These are phyloP conservation scores for Megathymus violae DNA, from an alignment of 1,140 invertebrate genomes.

Conservation along the genomic window DNA sequence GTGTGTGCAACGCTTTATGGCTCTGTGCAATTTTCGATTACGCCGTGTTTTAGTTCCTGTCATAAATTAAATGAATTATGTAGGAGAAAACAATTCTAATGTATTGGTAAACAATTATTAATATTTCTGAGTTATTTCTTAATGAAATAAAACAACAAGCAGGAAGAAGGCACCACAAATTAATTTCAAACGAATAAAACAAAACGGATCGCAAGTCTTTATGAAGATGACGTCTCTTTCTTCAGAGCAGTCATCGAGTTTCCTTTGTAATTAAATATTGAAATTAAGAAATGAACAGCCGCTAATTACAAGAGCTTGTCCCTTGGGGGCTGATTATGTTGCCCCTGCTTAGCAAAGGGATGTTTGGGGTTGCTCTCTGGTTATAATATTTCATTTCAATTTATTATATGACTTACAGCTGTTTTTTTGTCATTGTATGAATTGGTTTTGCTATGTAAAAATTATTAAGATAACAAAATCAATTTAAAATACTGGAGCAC, in stretches of 20 bases:
- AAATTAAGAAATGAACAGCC: slow-evolving; percentile 85
- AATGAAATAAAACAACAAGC: slow-evolving; percentile 63
- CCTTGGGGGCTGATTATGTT: slow-evolving; percentile 80
- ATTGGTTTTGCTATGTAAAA: too few relatives aligned
- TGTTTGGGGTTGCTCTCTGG: slow-evolving; percentile 57
- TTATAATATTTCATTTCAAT: slow-evolving; percentile 75
- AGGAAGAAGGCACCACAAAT: slow-evolving; percentile 62
- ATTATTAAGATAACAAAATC: too few relatives aligned
- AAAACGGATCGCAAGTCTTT: slow-evolving; percentile 74
- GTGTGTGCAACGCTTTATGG: too few relatives aligned
- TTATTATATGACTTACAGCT: slow-evolving; percentile 42
- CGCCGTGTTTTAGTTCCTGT: too few relatives aligned
- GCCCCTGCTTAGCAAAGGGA: slow-evolving; percentile 76
- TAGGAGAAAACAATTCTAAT: background rate
- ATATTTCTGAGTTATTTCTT: background rate
- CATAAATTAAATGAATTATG: too few relatives aligned
- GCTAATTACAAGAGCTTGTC: slow-evolving; percentile 83
- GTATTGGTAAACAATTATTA: slow-evolving; percentile 15
- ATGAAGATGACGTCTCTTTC: slow-evolving; percentile 81
- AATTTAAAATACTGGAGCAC: too few relatives aligned
- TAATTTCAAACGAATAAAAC: slow-evolving; percentile 70
- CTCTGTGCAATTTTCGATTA: too few relatives aligned
- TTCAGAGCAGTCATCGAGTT: slow-evolving; percentile 79
- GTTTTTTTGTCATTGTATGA: slow-evolving; percentile 15
- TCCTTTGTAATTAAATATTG: slow-evolving; percentile 85